Evolutionary conservation across 2,797 vertebrate species (phyloP).

Genomic region (Antrozous pallidus): DNA sequence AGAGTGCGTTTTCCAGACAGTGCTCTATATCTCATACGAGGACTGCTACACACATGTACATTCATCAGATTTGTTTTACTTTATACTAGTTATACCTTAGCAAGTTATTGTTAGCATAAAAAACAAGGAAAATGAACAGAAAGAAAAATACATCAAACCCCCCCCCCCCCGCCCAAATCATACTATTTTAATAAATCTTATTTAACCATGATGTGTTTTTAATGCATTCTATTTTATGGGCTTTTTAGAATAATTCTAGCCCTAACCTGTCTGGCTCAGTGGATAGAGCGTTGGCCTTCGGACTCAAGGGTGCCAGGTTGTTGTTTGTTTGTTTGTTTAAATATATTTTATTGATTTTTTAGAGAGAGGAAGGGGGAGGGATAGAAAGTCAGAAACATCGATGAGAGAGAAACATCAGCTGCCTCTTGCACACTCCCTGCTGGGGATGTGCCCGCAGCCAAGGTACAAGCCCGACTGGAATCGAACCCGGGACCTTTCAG

Average conservation of each 20-base stretch:
- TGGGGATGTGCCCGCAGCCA: too few species aligned
- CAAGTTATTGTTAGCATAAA: background rate
- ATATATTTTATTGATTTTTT: too few species aligned
- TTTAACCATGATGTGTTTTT: background rate
- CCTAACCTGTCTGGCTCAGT: too few species aligned
- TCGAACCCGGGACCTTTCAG: too few species aligned
- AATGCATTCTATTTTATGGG: background rate
- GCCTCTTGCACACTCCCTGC: too few species aligned
- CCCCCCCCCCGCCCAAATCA: background rate
- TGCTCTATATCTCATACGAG: background rate
- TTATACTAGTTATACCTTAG: background rate
- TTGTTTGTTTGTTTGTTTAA: too few species aligned
- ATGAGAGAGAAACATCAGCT: too few species aligned
- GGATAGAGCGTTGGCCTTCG: too few species aligned
- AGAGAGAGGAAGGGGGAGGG: too few species aligned
- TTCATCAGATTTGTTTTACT: constrained; percentile 11
- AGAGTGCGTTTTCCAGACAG: background rate
- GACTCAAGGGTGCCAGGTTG: too few species aligned
- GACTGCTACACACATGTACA: background rate
- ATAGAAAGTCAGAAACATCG: too few species aligned
- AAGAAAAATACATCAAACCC: background rate
- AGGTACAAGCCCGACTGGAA: too few species aligned
- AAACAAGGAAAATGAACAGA: background rate
- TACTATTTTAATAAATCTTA: background rate
- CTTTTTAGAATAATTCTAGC: constrained; percentile 38